Percentiles rank a stretch among this genome's conserved stretches.
These are phyloP conservation scores for Callocephalon fimbriatum DNA, from an alignment of 2,113 vertebrate genomes.

Conservation along the genomic window DNA sequence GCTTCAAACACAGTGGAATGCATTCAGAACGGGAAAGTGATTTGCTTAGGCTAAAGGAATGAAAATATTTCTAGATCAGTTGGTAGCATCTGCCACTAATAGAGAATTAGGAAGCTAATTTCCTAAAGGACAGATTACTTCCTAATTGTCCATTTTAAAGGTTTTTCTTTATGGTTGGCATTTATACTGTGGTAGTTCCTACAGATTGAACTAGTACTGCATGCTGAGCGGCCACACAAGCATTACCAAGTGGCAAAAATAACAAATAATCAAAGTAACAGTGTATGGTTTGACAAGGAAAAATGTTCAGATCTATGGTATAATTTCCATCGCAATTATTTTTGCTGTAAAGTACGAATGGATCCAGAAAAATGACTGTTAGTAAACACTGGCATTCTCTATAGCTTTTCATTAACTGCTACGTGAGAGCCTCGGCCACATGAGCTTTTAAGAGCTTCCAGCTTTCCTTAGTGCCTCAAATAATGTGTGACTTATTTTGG, in stretches of 20 bases:
- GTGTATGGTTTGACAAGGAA: not conserved
- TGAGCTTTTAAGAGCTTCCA: not conserved
- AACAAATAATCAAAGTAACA: conserved; percentile 16
- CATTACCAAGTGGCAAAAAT: not conserved
- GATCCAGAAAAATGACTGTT: not conserved
- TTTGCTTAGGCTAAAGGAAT: conserved; percentile 19
- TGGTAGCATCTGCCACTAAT: conserved; percentile 31
- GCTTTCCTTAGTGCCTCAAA: not conserved
- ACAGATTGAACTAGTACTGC: not conserved
- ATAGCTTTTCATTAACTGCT: not conserved
- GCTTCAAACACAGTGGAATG: not conserved
- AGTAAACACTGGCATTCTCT: conserved; percentile 1
- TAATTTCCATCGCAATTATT: conserved; percentile 15
- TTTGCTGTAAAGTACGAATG: not conserved
- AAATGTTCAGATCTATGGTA: not conserved
- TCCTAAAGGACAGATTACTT: conserved; percentile 53
- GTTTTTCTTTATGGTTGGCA: conserved; percentile 20
- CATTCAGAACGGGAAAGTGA: not conserved
- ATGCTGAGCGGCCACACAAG: not conserved
- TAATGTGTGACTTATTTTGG: not conserved
- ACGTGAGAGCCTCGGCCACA: not conserved
- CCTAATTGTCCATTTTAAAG: conserved; percentile 45
- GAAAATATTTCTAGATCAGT: conserved; percentile 11
- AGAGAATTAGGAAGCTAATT: conserved; percentile 23
- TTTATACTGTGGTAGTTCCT: conserved; percentile 9